Evolutionary conservation across 1,140 invertebrate genomes (phyloP).

Genomic region (Phocides pigmalion): DNA sequence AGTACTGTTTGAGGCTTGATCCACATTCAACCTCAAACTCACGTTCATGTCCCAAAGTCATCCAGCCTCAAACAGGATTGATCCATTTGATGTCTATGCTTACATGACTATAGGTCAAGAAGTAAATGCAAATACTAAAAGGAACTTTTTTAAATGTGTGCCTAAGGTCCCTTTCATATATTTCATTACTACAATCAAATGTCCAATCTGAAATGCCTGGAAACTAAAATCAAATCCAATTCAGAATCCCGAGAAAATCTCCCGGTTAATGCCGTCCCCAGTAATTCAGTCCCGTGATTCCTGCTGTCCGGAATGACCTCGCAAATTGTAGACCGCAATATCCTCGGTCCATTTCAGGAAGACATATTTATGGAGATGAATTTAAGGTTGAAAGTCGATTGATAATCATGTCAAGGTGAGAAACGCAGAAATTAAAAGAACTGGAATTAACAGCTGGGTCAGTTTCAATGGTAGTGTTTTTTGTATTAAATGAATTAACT

Average conservation of each 20-base stretch:
- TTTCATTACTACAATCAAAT: slow-evolving; percentile 10
- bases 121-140: no score
- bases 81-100: no score
- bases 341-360: slow-evolving; percentile 26
- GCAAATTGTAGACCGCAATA: slow-evolving; percentile 42
- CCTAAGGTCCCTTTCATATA: no score
- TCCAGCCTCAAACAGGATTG: no score
- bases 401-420: background rate
- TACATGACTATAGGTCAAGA: no score
- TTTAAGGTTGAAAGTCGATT: background rate
- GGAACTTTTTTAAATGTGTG: no score
- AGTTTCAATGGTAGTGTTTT: background rate
- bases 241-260: slow-evolving; percentile 37
- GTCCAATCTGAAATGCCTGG: slow-evolving; percentile 26
- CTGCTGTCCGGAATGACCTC: slow-evolving; percentile 32
- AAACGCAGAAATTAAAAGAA: background rate
- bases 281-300: slow-evolving; percentile 44
- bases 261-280: slow-evolving; percentile 40
- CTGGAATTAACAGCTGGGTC: slow-evolving; percentile 2
- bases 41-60: no score
- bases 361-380: background rate
- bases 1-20: no score
- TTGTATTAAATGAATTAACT: background rate
- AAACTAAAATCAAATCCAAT: slow-evolving; percentile 35
- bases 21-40: no score